These are phyloP conservation scores for Ctenomys sociabilis DNA, from an alignment of 2,113 vertebrate genomes.

Conservation along the genomic window DNA sequence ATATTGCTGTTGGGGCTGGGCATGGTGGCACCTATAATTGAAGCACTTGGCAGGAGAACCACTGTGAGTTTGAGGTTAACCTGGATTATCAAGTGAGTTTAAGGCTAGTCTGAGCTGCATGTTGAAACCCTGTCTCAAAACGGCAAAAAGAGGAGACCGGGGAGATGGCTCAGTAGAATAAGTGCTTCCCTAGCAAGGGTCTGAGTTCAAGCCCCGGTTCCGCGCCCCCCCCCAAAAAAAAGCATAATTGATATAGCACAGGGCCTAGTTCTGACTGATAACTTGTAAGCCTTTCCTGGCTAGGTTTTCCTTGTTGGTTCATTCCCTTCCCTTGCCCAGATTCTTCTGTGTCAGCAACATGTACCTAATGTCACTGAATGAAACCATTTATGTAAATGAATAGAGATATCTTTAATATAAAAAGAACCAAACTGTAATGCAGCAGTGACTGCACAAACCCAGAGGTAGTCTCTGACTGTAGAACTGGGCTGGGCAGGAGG, in stretches of 20 bases:
- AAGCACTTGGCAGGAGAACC: not conserved
- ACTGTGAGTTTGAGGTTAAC: not conserved
- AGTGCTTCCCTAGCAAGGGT: too few species aligned
- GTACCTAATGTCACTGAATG: not conserved
- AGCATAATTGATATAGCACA: not conserved
- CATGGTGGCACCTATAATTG: not conserved
- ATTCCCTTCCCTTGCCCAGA: not conserved
- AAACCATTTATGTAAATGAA: conserved; percentile 26
- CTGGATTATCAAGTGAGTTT: not conserved
- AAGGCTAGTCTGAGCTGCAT: not conserved
- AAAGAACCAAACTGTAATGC: not conserved
- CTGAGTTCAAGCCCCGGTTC: too few species aligned
- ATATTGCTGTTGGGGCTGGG: not conserved
- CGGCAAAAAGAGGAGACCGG: too few species aligned
- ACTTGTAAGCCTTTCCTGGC: not conserved
- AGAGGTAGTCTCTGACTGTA: not conserved
- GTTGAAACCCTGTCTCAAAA: not conserved
- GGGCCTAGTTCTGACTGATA: conserved; percentile 11
- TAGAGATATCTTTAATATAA: not conserved
- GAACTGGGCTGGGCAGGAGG: not conserved
- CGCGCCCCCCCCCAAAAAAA: too few species aligned
- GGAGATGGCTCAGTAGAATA: too few species aligned
- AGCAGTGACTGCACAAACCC: not conserved
- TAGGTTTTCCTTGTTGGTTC: not conserved
- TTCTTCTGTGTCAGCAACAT: not conserved